A percentile compares a stretch with the other conserved stretches of the same genome.
Evolutionary conservation across 2,113 vertebrate species (phyloP).

Genomic region (Poeciliopsis retropinna): DNA sequence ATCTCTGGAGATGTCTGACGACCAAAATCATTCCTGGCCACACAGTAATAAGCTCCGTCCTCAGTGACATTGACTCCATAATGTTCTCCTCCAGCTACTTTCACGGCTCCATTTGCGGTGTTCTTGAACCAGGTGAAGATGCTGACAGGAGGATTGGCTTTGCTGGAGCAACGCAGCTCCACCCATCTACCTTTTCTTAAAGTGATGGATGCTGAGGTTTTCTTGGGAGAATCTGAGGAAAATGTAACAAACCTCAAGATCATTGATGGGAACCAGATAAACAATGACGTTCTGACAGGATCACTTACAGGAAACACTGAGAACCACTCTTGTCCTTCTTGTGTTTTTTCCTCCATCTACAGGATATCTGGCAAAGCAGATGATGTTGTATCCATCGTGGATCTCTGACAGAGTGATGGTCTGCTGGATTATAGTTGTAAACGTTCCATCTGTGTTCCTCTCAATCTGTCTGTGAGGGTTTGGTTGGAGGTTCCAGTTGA

Average conservation of each 20-base stretch:
- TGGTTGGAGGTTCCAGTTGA: conserved; percentile 16
- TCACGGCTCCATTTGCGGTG: neutral
- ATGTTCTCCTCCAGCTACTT: conserved; percentile 8
- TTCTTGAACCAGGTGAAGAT: conserved; percentile 5
- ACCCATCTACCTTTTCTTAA: conserved; percentile 27
- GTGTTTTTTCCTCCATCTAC: neutral
- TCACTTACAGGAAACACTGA: conserved; percentile 14
- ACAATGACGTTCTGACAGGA: conserved; percentile 8
- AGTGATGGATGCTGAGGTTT: conserved; percentile 15
- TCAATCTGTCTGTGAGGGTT: conserved; percentile 2
- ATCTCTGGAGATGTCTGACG: neutral
- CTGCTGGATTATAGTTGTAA: conserved; percentile 21
- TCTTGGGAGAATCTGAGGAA: conserved; percentile 34
- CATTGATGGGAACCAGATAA: conserved; percentile 1
- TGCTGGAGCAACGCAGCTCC: conserved; percentile 30
- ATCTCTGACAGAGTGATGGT: conserved; percentile 23
- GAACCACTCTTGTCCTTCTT: neutral
- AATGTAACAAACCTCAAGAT: neutral
- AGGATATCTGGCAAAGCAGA: conserved; percentile 9
- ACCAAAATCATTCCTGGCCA: neutral
- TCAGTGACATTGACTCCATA: neutral
- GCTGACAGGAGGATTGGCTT: conserved; percentile 15
- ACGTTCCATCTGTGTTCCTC: conserved; percentile 13
- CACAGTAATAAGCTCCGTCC: neutral
- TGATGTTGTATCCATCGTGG: conserved; percentile 16